Percentiles rank a stretch among this genome's conserved stretches.
These are phyloP conservation scores for Volucella inflata DNA, from an alignment of 2,888 invertebrate species.

Conservation along the genomic window DNA sequence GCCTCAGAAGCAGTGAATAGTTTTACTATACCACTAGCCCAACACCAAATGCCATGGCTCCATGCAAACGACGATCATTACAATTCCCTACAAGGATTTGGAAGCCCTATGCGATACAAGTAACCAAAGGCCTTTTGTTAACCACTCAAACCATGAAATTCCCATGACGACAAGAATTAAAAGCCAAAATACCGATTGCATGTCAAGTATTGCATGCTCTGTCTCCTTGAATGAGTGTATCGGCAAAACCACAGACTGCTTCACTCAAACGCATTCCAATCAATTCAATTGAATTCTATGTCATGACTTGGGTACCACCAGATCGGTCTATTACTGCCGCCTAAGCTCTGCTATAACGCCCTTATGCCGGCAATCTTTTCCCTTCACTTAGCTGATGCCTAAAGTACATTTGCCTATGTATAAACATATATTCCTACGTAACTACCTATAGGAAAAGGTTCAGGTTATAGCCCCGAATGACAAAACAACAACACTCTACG, in stretches of 20 bases:
- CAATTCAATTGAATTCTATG: constrained; percentile 58
- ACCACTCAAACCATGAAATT: constrained; percentile 17
- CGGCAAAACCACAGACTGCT: not conserved
- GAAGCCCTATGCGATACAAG: not conserved
- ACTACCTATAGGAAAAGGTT: too few species aligned
- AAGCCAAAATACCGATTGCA: constrained; percentile 50
- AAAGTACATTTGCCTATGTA: constrained; percentile 54
- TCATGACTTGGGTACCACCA: constrained; percentile 8
- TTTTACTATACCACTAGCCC: not conserved
- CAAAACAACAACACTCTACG: constrained; percentile 48
- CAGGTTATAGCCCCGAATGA: constrained; percentile 35
- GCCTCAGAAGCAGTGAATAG: not conserved
- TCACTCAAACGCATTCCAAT: constrained; percentile 60
- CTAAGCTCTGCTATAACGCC: not conserved
- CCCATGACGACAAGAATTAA: constrained; percentile 15
- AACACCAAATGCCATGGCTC: not conserved
- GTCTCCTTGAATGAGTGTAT: too few species aligned
- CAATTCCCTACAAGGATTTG: not conserved
- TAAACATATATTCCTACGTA: too few species aligned
- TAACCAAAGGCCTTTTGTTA: constrained; percentile 29
- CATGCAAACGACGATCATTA: not conserved
- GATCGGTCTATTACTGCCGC: constrained; percentile 14
- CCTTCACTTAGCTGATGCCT: not conserved
- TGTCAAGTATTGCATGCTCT: constrained; percentile 33
- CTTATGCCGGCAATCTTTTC: not conserved